phyloP scores from a whole-genome alignment of 2,113 vertebrate species.

The Syngnathoides biaculeatus region DNA sequence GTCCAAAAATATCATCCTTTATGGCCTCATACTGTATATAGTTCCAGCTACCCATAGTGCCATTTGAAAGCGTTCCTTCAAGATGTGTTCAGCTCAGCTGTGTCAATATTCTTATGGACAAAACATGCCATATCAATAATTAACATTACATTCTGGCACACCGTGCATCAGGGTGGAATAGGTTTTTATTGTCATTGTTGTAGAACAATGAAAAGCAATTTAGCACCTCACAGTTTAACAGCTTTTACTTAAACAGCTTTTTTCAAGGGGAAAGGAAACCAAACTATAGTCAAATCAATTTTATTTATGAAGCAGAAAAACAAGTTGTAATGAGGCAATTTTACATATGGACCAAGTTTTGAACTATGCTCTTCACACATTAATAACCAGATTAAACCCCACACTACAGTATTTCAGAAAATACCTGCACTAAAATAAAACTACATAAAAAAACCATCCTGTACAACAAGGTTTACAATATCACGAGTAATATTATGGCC shows the following conservation, averaged over 20 bases:
- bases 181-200: conserved; percentile 1
- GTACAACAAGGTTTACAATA: not conserved
- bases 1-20: not conserved
- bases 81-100: not conserved
- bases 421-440: not conserved
- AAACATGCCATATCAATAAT: not conserved
- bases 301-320: not conserved
- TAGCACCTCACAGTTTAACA: not conserved
- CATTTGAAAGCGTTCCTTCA: not conserved
- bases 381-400: no score
- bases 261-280: not conserved
- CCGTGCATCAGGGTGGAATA: not conserved
- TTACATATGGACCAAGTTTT: no score
- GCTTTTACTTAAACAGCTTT: not conserved
- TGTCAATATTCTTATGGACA: not conserved
- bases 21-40: not conserved
- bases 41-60: not conserved
- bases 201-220: not conserved
- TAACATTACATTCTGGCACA: not conserved
- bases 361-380: no score
- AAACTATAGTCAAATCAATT: not conserved
- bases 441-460: not conserved
- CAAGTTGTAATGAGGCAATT: not conserved
- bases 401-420: not conserved
- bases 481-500: no score